A percentile compares a stretch with the other conserved stretches of the same genome.
Evolutionary conservation across 2,888 invertebrate genomes (phyloP).

Genomic region (Thelaira solivaga): DNA sequence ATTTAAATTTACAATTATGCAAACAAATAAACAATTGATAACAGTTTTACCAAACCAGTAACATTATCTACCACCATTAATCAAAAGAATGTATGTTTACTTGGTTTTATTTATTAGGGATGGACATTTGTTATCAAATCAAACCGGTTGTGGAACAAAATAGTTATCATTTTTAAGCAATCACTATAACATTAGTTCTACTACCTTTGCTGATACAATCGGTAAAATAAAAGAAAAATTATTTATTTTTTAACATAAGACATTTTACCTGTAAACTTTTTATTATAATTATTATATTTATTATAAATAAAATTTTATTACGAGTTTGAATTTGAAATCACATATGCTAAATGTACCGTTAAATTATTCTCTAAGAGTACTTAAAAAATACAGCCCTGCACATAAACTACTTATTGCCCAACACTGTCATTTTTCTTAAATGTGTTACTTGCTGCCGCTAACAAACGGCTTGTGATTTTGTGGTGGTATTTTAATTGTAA

Average conservation of each 20-base stretch:
- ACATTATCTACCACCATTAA: background rate
- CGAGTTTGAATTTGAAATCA: too few species aligned
- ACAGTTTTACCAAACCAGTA: background rate
- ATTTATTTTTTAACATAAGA: too few species aligned
- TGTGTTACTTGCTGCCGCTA: background rate
- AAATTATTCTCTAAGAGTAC: background rate
- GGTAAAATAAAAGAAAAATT: too few species aligned
- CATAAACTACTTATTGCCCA: background rate
- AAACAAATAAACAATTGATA: background rate
- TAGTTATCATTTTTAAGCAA: background rate
- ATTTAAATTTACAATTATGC: too few species aligned
- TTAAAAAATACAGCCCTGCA: background rate
- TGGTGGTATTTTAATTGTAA: background rate
- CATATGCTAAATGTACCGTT: too few species aligned
- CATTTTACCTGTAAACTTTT: too few species aligned
- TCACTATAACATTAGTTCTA: too few species aligned
- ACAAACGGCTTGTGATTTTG: background rate
- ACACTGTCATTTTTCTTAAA: background rate
- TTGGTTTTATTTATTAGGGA: background rate
- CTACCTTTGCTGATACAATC: too few species aligned
- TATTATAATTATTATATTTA: too few species aligned
- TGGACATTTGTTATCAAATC: conserved; percentile 26
- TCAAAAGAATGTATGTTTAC: background rate
- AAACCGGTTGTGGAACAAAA: background rate
- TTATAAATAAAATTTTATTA: too few species aligned